Percentiles rank a stretch among this genome's conserved stretches.
Evolutionary conservation across 35 echinoderm and acorn worm genomes (phyloP).

Genomic region (Amphiura filiformis): DNA sequence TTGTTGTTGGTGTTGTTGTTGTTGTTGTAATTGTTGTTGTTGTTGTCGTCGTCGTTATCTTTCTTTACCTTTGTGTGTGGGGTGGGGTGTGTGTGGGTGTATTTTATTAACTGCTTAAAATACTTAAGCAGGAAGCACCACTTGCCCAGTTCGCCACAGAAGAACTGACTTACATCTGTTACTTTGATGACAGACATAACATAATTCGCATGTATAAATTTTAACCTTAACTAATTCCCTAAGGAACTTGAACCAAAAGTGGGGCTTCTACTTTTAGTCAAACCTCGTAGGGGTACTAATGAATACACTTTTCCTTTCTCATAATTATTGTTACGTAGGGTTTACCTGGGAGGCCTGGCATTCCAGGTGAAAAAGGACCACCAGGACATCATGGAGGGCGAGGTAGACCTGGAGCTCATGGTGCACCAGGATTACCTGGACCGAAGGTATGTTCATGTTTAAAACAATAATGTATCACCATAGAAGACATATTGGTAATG

Average conservation of each 20-base stretch:
- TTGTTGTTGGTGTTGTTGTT: too few species aligned
- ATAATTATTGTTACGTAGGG: background rate
- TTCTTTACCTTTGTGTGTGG: background rate
- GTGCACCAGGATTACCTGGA: conserved; percentile 7
- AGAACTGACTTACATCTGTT: too few species aligned
- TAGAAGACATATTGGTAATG: background rate
- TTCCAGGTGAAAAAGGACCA: conserved; percentile 14
- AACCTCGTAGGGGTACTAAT: background rate
- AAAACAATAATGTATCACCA: background rate
- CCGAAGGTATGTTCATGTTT: conserved; percentile 21
- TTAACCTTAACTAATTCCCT: background rate
- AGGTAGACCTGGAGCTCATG: conserved; percentile 23
- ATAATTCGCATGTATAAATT: too few species aligned
- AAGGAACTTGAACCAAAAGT: too few species aligned
- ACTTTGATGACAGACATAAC: too few species aligned
- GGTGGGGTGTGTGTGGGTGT: too few species aligned
- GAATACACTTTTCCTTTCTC: background rate
- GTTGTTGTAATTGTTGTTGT: too few species aligned
- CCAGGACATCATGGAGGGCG: background rate
- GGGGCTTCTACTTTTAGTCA: too few species aligned
- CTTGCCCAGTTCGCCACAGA: too few species aligned
- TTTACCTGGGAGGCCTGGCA: conserved; percentile 3
- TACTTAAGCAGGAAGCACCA: background rate
- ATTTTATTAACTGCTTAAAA: background rate
- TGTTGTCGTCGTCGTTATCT: too few species aligned